Conservation (phyloP, 2,113 vertebrate species). For the Pica pica region DNA sequence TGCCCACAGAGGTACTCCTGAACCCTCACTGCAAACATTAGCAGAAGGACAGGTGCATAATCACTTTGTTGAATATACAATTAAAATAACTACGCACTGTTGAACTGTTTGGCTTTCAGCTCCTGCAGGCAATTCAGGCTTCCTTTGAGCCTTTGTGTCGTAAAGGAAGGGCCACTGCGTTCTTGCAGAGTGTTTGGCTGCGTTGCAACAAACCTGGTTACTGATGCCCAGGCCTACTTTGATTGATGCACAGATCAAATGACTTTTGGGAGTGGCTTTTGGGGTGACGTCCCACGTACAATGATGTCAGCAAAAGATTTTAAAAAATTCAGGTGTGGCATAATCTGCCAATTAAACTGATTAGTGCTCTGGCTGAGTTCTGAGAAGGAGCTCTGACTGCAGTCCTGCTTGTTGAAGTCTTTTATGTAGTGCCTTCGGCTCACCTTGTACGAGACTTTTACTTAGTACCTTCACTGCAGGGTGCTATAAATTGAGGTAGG, state of each 20-base stretch:
- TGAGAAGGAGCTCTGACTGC: constrained; percentile 1
- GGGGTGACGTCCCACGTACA: constrained; percentile 10
- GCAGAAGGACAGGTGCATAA: neutral
- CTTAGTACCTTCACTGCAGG: neutral
- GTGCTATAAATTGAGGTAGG: neutral
- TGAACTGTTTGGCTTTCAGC: neutral
- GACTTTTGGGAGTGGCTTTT: constrained; percentile 47
- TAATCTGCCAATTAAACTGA: constrained; percentile 56
- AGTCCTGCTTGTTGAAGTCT: neutral
- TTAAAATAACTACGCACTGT: neutral
- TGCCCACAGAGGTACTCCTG: neutral
- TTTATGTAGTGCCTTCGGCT: neutral
- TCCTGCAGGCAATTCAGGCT: neutral
- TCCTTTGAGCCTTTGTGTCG: neutral
- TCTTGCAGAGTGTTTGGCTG: neutral
- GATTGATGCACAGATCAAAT: constrained; percentile 43
- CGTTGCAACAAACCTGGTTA: neutral
- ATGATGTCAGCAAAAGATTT: constrained; percentile 55
- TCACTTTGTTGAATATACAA: neutral
- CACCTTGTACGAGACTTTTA: neutral
- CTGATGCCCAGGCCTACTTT: constrained; percentile 10
- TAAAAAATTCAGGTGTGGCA: constrained; percentile 64
- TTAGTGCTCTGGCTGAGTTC: constrained; percentile 24
- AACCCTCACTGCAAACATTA: neutral
- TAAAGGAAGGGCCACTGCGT: neutral